Percentiles rank a stretch among this genome's conserved stretches.
These are phyloP conservation scores for Pachycephala philippinensis DNA, from an alignment of 2,113 vertebrate species.

Conservation along the genomic window DNA sequence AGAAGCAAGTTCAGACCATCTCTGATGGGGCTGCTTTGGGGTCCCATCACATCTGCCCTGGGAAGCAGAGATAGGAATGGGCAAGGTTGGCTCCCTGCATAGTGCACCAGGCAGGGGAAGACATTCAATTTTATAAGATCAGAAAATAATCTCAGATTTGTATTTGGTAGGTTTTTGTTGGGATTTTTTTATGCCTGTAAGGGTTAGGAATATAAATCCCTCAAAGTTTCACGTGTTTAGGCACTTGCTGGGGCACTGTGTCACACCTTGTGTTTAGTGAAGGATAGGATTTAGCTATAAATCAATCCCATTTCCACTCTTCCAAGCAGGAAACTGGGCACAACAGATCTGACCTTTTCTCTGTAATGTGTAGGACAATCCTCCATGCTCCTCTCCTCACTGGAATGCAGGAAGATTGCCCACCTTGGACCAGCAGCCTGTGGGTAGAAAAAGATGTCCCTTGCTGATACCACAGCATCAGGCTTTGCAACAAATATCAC, in stretches of 20 bases:
- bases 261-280: neutral
- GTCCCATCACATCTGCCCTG: neutral
- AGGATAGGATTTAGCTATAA: neutral
- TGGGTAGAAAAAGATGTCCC: neutral
- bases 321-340: neutral
- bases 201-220: neutral
- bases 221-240: neutral
- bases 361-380: accelerated
- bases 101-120: neutral
- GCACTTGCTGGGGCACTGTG: neutral
- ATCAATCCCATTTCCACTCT: neutral
- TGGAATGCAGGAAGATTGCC: accelerated
- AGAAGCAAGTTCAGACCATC: neutral
- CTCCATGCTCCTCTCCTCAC: accelerated
- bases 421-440: neutral
- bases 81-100: neutral
- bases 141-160: neutral
- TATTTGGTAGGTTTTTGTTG: neutral
- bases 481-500: neutral
- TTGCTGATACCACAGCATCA: neutral
- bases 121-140: neutral
- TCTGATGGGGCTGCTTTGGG: neutral
- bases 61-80: neutral
- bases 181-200: neutral
- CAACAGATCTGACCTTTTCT: neutral